Conservation (phyloP, 2,113 vertebrate genomes). For the Lophius piscatorius region DNA sequence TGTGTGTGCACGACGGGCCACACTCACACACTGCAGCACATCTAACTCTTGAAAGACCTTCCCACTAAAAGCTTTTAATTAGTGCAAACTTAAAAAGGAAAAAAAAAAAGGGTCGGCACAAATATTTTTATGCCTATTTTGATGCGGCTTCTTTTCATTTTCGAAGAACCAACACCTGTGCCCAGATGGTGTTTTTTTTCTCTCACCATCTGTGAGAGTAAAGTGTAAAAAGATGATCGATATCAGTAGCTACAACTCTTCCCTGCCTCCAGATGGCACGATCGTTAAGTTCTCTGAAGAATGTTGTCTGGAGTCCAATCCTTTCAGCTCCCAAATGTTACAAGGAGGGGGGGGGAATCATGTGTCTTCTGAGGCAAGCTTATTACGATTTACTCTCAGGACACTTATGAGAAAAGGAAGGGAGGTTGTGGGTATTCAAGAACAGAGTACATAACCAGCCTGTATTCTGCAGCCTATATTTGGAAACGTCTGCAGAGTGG, state of each 20-base stretch:
- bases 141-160: slow-evolving; percentile 44
- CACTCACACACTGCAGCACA: not conserved
- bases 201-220: slow-evolving; percentile 66
- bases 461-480: slow-evolving; percentile 47
- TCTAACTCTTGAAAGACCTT: slow-evolving; percentile 7
- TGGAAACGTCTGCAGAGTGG: slow-evolving; percentile 33
- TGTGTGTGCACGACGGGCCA: not conserved
- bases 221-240: slow-evolving; percentile 76
- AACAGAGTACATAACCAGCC: slow-evolving; percentile 38
- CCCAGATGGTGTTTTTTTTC: slow-evolving; percentile 64
- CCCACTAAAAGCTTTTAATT: slow-evolving; percentile 15
- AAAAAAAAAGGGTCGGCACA: slow-evolving; percentile 24
- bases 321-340: slow-evolving; percentile 51
- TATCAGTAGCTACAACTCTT: slow-evolving; percentile 67
- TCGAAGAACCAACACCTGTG: slow-evolving; percentile 66
- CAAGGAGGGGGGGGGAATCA: slow-evolving; percentile 3
- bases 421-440: slow-evolving; percentile 27
- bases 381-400: slow-evolving; percentile 20
- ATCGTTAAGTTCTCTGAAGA: slow-evolving; percentile 70
- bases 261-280: slow-evolving; percentile 74
- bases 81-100: slow-evolving; percentile 41
- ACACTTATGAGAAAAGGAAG: slow-evolving; percentile 14
- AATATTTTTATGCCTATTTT: slow-evolving; percentile 37
- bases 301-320: slow-evolving; percentile 64
- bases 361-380: slow-evolving; percentile 13